Evolutionary conservation across 2,888 invertebrate genomes (phyloP), one percentile per base, ranked within the genome.

Genomic region (Idaea dimidiata): DNA sequence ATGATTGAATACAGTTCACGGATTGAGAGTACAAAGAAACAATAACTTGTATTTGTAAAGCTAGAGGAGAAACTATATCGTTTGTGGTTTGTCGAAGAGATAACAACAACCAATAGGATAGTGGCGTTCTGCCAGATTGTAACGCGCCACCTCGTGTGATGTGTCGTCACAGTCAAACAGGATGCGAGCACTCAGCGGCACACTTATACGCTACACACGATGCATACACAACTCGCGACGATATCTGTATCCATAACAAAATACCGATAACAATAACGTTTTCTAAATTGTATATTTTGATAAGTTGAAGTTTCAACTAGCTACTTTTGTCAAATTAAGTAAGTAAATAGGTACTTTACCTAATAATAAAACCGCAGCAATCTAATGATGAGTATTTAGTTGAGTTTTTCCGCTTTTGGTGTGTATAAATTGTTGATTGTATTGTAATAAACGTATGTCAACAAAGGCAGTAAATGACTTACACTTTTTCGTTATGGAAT

Each of bases 21-120:
- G 33, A 1, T 5, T 10, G 8, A 43, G 2, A 8, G 14, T 43
- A 7, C 14, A 43, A 7, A 43, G 43, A 8, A 43, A 14, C 76
- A 75, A 73, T 67, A 70, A 70, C 1, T 72, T 78, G 68, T 77
- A 65, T 67, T 70, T 73, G 73, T 79, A 80, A 81, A 84, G 81
- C 84, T 82, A 80, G 71, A 79, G 81, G 89, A 91, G 91, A 92
- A 91, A 91, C 89, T 89, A 78, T 88, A 88, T 88, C 85, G 82
- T 78, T 76, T 80, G 80, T 78, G 80, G 84, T 83, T 82, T 76
- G 79, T 76, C 66, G 77, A 72, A 75, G 76, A 82, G 91, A 91
- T 91, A 92, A 91, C 80, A 83, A 70, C 83, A 75, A 71, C 91
- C 91, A 92, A 92, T 92, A 80, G 84, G 79, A 80, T 82, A 72